A percentile compares a stretch with the other conserved stretches of the same genome.
These are phyloP conservation scores for Corapipo altera DNA, from an alignment of 2,113 vertebrate genomes.

Conservation along the genomic window DNA sequence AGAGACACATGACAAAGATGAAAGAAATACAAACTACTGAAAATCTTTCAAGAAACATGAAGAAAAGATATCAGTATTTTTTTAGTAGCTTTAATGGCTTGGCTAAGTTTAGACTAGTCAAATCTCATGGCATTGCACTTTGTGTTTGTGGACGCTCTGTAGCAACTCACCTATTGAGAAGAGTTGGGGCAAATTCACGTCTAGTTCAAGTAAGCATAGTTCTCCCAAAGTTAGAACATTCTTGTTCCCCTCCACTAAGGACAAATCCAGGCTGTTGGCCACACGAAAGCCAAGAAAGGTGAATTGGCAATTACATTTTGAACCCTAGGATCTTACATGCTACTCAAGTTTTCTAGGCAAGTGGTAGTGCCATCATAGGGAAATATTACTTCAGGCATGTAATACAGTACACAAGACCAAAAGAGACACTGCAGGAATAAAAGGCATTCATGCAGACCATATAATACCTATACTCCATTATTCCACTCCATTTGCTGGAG, in stretches of 20 bases:
- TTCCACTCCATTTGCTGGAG: not conserved
- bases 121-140: not conserved
- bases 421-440: not conserved
- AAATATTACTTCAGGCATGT: not conserved
- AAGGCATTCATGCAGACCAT: not conserved
- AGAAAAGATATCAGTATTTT: not conserved
- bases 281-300: not conserved
- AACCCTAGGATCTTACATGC: not conserved
- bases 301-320: not conserved
- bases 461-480: not conserved
- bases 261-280: not conserved
- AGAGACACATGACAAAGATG: not conserved
- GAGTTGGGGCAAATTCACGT: not conserved
- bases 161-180: not conserved
- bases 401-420: not conserved
- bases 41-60: slow-evolving; percentile 27
- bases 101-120: not conserved
- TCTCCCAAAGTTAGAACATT: not conserved
- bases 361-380: fast-evolving
- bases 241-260: not conserved
- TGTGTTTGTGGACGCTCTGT: not conserved
- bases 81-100: not conserved
- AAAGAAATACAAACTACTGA: slow-evolving; percentile 33
- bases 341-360: not conserved
- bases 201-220: not conserved